Conservation (phyloP, 2,888 invertebrate genomes). For the Smittia aterrima region DNA sequence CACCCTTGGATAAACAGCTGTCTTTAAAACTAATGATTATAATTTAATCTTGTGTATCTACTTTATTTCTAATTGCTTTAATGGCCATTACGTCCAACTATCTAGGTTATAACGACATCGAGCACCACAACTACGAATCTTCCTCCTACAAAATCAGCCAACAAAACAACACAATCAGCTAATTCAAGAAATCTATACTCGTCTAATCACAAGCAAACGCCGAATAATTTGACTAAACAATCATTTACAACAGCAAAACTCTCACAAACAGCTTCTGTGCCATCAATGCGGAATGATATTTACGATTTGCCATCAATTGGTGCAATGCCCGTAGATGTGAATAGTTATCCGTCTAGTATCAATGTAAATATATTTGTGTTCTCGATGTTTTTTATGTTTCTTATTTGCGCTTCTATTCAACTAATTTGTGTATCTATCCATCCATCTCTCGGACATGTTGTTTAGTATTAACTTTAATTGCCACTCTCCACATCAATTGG, state of each 20-base stretch:
- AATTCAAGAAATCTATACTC: background rate
- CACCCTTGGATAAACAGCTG: too few relatives aligned
- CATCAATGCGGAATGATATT: slow-evolving; percentile 21
- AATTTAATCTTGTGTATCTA: background rate
- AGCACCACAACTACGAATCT: slow-evolving; percentile 27
- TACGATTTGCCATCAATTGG: background rate
- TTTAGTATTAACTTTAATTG: slow-evolving; percentile 39
- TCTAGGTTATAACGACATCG: slow-evolving; percentile 39
- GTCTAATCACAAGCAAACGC: slow-evolving; percentile 24
- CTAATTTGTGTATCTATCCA: slow-evolving; percentile 36
- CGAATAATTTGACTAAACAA: slow-evolving; percentile 39
- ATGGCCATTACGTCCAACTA: slow-evolving; percentile 4
- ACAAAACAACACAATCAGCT: slow-evolving; percentile 36
- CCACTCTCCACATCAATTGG: background rate
- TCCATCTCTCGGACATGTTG: slow-evolving; percentile 5
- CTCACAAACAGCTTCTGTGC: slow-evolving; percentile 21
- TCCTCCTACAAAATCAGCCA: slow-evolving; percentile 28
- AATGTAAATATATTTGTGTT: slow-evolving; percentile 32
- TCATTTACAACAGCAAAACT: slow-evolving; percentile 31
- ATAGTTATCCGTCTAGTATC: slow-evolving; percentile 34
- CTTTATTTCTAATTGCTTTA: slow-evolving; percentile 6
- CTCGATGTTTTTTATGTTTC: background rate
- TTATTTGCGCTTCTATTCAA: slow-evolving; percentile 3
- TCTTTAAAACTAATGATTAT: background rate
- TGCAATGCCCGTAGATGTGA: slow-evolving; percentile 30